Evolutionary conservation across 2,888 invertebrate species (phyloP).

Genomic region (Ypsolopha scabrella): DNA sequence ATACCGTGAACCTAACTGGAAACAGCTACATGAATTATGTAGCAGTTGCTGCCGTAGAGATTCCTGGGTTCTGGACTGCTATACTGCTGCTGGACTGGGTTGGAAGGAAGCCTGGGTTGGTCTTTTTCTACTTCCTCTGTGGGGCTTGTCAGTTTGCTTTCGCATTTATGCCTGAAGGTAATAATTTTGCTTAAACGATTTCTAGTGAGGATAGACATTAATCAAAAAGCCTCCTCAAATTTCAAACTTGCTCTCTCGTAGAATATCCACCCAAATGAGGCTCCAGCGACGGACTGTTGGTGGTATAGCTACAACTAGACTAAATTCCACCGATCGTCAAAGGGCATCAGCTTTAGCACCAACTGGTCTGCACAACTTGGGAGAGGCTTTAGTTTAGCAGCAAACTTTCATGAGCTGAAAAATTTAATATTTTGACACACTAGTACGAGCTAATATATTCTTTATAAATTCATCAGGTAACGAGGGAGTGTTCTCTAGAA

Average conservation of each 20-base stretch:
- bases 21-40: slow-evolving; percentile 78
- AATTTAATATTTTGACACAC: not conserved
- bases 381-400: too few species aligned
- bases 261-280: too few species aligned
- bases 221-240: not conserved
- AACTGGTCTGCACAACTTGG: not conserved
- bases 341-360: not conserved
- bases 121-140: slow-evolving; percentile 63
- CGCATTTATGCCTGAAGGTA: slow-evolving; percentile 52
- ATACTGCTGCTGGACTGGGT: slow-evolving; percentile 64
- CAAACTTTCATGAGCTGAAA: not conserved
- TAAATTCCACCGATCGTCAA: too few species aligned
- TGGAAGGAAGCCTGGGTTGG: slow-evolving; percentile 66
- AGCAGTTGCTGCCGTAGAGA: slow-evolving; percentile 67
- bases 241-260: not conserved
- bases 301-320: too few species aligned
- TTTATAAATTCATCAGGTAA: slow-evolving; percentile 13
- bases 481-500: slow-evolving; percentile 53
- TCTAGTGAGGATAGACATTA: not conserved
- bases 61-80: slow-evolving; percentile 72
- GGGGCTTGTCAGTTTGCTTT: slow-evolving; percentile 29
- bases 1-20: slow-evolving; percentile 74
- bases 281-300: too few species aligned
- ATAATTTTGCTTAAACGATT: too few species aligned
- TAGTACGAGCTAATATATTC: not conserved